Percentiles rank a stretch among this genome's conserved stretches.
Evolutionary conservation across 2,797 vertebrate species (phyloP).

Genomic region (Schizothorax lantsangensis): DNA sequence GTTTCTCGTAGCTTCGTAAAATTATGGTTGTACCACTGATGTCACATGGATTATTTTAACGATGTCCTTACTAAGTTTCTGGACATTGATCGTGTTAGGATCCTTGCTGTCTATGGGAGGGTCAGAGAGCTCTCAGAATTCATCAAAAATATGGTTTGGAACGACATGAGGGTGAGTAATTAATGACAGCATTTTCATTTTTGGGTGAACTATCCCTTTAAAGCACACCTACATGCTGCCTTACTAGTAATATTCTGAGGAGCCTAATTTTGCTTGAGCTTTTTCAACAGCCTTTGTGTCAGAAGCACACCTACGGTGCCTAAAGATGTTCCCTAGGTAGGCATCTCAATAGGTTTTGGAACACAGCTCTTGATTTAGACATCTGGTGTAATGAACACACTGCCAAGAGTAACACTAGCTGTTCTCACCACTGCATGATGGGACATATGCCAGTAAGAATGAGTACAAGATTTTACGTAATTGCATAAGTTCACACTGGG

Average conservation of each 20-base stretch:
- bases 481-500: neutral
- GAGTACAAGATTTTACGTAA: neutral
- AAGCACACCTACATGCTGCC: neutral
- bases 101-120: too few relatives aligned
- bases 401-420: conserved; percentile 3
- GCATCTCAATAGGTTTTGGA: neutral
- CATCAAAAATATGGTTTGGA: too few relatives aligned
- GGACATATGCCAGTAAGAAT: neutral
- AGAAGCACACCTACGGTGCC: neutral
- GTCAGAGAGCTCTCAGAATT: too few relatives aligned
- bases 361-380: neutral
- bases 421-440: conserved; percentile 23
- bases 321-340: neutral
- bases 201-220: too few relatives aligned
- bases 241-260: neutral
- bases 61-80: too few relatives aligned
- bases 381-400: conserved; percentile 7
- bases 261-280: neutral
- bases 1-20: too few relatives aligned
- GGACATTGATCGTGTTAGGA: too few relatives aligned
- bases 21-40: too few relatives aligned
- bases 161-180: too few relatives aligned
- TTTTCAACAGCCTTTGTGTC: neutral
- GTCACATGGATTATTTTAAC: too few relatives aligned
- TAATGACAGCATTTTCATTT: too few relatives aligned